Conservation (phyloP, 2,888 invertebrate genomes). For the Beris morrisii region DNA sequence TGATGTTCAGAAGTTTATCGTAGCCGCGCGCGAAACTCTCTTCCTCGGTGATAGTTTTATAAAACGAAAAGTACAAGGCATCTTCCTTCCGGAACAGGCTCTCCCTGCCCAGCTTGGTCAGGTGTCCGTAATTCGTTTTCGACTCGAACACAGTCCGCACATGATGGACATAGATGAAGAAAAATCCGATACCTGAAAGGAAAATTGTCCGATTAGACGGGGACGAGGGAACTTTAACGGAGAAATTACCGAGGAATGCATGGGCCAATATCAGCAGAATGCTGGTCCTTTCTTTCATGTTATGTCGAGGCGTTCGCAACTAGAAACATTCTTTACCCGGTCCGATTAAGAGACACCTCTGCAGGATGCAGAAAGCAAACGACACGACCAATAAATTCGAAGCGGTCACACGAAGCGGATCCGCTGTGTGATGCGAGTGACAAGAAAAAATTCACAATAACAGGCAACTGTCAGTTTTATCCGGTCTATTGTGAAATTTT, state of each 20-base stretch:
- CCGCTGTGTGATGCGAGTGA: too few relatives aligned
- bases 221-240: neutral
- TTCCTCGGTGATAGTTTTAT: slow-evolving; percentile 76
- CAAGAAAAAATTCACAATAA: too few relatives aligned
- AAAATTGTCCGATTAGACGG: neutral
- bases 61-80: slow-evolving; percentile 89
- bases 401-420: too few relatives aligned
- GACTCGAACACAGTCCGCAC: slow-evolving; percentile 75
- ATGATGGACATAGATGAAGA: slow-evolving; percentile 66
- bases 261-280: slow-evolving; percentile 50
- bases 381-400: too few relatives aligned
- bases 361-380: too few relatives aligned
- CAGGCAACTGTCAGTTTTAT: too few relatives aligned
- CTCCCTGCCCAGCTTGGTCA: slow-evolving; percentile 82
- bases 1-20: slow-evolving; percentile 67
- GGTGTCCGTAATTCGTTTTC: slow-evolving; percentile 79
- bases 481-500: too few relatives aligned
- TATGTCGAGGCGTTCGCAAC: slow-evolving; percentile 31
- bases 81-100: slow-evolving; percentile 84
- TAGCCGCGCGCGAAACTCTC: slow-evolving; percentile 65
- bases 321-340: neutral
- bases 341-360: too few relatives aligned
- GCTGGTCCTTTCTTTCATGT: slow-evolving; percentile 49
- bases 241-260: slow-evolving; percentile 50
- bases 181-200: slow-evolving; percentile 61